Conservation (phyloP, 2,797 vertebrate species). For the Chloroceryle inda region DNA sequence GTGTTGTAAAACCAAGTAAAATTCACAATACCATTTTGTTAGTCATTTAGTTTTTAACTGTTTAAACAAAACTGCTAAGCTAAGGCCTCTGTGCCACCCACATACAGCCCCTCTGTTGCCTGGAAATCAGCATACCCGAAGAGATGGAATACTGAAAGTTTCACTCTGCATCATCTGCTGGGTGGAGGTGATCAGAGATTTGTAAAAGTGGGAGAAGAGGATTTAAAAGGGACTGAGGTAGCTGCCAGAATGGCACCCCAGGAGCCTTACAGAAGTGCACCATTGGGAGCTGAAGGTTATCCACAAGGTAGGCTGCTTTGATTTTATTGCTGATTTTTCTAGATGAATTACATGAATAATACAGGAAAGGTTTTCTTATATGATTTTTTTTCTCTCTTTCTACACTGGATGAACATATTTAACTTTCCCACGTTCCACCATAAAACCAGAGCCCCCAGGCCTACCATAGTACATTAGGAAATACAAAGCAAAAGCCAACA, state of each 20-base stretch:
- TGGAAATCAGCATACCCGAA: slow-evolving; percentile 58
- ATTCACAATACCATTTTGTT: not conserved
- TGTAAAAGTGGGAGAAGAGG: not conserved
- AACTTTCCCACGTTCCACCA: not conserved
- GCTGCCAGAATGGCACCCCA: not conserved
- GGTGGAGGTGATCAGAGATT: not conserved
- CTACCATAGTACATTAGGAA: not conserved
- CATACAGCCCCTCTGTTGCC: not conserved
- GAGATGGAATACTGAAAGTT: slow-evolving; percentile 52
- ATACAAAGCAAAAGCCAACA: not conserved
- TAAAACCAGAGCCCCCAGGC: not conserved
- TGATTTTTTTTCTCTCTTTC: not conserved
- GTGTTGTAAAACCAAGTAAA: not conserved
- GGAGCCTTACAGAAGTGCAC: not conserved
- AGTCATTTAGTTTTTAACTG: not conserved
- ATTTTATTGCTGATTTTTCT: not conserved
- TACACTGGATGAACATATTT: not conserved
- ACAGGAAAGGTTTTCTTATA: not conserved
- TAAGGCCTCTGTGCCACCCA: not conserved
- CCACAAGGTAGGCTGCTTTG: slow-evolving; percentile 34
- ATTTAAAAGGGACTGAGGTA: slow-evolving; percentile 51
- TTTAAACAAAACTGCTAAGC: not conserved
- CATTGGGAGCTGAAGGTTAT: not conserved
- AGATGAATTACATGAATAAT: not conserved
- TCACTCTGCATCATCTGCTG: slow-evolving; percentile 54